Conservation (phyloP, 2,113 vertebrate genomes). For the Notothenia rossii region DNA sequence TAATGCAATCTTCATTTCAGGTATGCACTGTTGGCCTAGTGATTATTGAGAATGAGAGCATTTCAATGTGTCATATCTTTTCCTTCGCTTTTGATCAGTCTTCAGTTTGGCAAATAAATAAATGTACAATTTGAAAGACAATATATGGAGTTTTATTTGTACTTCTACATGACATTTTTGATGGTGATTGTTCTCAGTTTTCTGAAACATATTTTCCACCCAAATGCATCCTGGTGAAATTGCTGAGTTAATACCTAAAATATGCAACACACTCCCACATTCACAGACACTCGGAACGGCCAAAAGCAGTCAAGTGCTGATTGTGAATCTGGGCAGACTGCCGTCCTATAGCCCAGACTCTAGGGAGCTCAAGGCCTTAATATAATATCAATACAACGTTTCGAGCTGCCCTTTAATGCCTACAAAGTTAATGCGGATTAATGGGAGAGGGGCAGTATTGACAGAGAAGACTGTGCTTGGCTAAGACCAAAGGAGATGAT, state of each 20-base stretch:
- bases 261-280: slow-evolving; percentile 53
- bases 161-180: no score
- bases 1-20: slow-evolving; percentile 18
- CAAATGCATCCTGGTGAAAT: slow-evolving; percentile 16
- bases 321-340: slow-evolving; percentile 69
- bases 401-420: slow-evolving; percentile 77
- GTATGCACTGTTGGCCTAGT: neutral
- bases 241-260: slow-evolving; percentile 44
- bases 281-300: slow-evolving; percentile 41
- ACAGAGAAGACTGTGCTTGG: slow-evolving; percentile 52
- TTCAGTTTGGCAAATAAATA: neutral
- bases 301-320: slow-evolving; percentile 38
- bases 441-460: slow-evolving; percentile 67
- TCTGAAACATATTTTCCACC: slow-evolving; percentile 32
- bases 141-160: neutral
- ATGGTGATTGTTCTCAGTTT: neutral
- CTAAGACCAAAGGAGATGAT: slow-evolving; percentile 36
- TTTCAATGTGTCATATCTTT: no score
- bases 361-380: slow-evolving; percentile 73
- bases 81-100: neutral
- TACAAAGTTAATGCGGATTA: slow-evolving; percentile 76
- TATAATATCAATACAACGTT: slow-evolving; percentile 81
- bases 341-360: slow-evolving; percentile 62
- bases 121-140: neutral
- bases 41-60: neutral